Percentiles rank a stretch among this genome's conserved stretches.
Conservation (phyloP, 2,888 invertebrate genomes). For the Sicus ferrugineus region DNA sequence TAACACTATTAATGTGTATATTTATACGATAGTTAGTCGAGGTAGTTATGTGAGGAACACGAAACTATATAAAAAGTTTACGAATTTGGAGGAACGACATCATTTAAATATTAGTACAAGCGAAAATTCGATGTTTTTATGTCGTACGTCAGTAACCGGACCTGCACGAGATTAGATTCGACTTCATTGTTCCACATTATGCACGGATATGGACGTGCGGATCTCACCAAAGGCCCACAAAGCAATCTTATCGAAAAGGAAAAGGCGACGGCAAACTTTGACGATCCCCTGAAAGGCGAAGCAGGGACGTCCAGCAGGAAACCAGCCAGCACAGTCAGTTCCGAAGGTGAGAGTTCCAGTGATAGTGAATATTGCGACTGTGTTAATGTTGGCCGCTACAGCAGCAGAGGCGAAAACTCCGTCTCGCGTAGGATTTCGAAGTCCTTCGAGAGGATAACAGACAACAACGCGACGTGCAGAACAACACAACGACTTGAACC, state of each 20-base stretch:
- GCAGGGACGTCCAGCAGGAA: slow-evolving; percentile 39
- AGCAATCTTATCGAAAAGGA: slow-evolving; percentile 47
- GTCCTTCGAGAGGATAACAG: slow-evolving; percentile 22
- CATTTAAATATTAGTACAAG: too few relatives aligned
- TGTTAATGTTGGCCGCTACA: slow-evolving; percentile 18
- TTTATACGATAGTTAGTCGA: not conserved
- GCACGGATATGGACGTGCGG: slow-evolving; percentile 49
- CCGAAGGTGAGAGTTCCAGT: slow-evolving; percentile 33
- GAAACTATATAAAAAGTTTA: too few relatives aligned
- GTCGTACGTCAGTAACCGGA: slow-evolving; percentile 31
- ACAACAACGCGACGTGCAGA: slow-evolving; percentile 2
- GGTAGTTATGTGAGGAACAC: not conserved
- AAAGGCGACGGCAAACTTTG: slow-evolving; percentile 38
- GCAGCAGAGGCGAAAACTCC: slow-evolving; percentile 29
- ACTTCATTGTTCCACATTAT: slow-evolving; percentile 42
- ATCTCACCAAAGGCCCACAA: slow-evolving; percentile 45
- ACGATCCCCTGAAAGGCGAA: slow-evolving; percentile 27
- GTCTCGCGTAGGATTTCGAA: not conserved
- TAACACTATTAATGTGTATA: too few relatives aligned
- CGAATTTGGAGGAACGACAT: too few relatives aligned
- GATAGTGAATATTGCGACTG: slow-evolving; percentile 13
- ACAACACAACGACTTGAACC: not conserved
- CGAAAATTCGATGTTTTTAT: slow-evolving; percentile 31
- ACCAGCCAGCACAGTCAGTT: slow-evolving; percentile 33
- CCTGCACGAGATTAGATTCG: slow-evolving; percentile 49